Base-by-base conservation (phyloP, 2,888 invertebrate species). In the Torymus aiolomorphi region DNA sequence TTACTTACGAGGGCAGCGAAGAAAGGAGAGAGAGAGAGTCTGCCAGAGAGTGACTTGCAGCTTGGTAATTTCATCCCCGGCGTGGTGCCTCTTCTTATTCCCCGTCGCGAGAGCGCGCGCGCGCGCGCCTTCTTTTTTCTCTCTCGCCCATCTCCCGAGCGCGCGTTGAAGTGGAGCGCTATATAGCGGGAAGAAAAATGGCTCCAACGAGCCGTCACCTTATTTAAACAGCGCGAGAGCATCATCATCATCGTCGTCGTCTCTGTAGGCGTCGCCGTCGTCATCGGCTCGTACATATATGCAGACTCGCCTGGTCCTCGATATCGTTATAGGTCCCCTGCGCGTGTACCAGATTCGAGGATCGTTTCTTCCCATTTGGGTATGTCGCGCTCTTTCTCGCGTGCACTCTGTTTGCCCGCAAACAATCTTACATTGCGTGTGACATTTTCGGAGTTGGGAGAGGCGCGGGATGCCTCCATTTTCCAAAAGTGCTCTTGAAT, bases 21-120 rank as follows among this genome's bases (percentile, higher is more conserved):
- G 62, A 24, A 24, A 24, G 24, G 62, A 11, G 24, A 24, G 24
- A 24, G 20, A 24, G 71, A 31, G 31, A 67, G 62, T 67, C 18
- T 61, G 84, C 51, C 31, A 84, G 84, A 84, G 76, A 73, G 74
- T 89, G 88, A 88, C 88, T 89, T 88, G 89, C 88, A 88, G 84
- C 87, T 88, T 88, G 86, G 87, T 88, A 88, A 89, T 89, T 88
- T 89, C 87, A 88, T 87, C 87, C 86, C 85, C 83, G 86, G 85
- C 85, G 85, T 85, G 86, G 83, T 86, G 86, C 84, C 84, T 85
- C 82, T 84, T 84, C 84, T 85, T 83, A 83, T 85, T 83, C 83
- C 31, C 31, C 31, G 31, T 31, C 31, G 31, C 31, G 31, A 3
- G 31, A 31, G 3, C 24, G 24, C 24, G 24, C 24, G 24, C 24